Percentiles rank a stretch among this genome's conserved stretches.
Conservation (phyloP, 1,140 invertebrate genomes). For the Drosophila kikkawai region DNA sequence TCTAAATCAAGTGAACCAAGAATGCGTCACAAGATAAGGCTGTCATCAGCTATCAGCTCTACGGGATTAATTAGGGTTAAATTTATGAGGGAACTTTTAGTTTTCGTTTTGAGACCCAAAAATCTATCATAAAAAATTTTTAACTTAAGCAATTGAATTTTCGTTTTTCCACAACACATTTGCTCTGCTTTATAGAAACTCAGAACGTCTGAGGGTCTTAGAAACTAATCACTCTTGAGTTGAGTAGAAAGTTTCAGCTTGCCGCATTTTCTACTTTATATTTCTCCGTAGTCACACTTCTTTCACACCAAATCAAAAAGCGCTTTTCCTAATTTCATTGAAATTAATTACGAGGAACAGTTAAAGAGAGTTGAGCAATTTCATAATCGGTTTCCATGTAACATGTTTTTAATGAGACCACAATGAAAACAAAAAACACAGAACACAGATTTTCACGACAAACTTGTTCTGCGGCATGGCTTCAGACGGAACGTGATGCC, state of each 20-base stretch:
- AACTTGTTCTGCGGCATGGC: slow-evolving; percentile 65
- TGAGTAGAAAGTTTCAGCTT: slow-evolving; percentile 12
- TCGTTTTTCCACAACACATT: background rate
- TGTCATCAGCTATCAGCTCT: slow-evolving; percentile 2
- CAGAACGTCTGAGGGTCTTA: slow-evolving; percentile 3
- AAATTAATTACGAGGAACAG: slow-evolving; percentile 72
- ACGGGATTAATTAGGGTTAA: slow-evolving; percentile 34
- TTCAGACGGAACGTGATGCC: slow-evolving; percentile 68
- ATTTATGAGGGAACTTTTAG: background rate
- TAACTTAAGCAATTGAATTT: background rate
- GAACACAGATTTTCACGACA: slow-evolving; percentile 36
- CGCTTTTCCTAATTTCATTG: slow-evolving; percentile 50
- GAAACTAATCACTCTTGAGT: slow-evolving; percentile 3
- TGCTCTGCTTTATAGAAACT: background rate
- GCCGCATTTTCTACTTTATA: background rate
- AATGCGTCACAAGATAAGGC: slow-evolving; percentile 23
- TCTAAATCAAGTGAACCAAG: background rate
- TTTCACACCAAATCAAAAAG: slow-evolving; percentile 22
- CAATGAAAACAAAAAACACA: slow-evolving; percentile 25
- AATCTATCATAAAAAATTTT: no score
- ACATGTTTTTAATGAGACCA: slow-evolving; percentile 79
- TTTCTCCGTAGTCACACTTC: slow-evolving; percentile 7
- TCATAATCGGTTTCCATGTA: slow-evolving; percentile 77
- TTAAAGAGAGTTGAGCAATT: slow-evolving; percentile 60
- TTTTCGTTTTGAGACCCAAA: background rate